Evolutionary conservation across 2,113 vertebrate species (phyloP), one percentile per base, ranked within the genome.

Genomic region (Hemibagrus wyckioides): DNA sequence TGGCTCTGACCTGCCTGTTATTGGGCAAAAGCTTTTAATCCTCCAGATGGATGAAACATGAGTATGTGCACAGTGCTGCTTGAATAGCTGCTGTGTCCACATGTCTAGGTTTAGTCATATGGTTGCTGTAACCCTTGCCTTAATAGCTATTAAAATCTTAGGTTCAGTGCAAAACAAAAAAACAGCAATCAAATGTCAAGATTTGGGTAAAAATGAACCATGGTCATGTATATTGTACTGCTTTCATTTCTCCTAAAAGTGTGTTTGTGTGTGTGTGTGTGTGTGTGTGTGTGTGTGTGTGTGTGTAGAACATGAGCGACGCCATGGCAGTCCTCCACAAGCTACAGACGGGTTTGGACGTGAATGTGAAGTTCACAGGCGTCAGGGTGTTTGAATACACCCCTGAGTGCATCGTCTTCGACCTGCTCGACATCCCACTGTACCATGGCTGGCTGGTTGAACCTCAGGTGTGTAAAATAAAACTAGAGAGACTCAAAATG

Each of bases 381-480:
- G 98, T 99, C 56, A 94, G 97, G 56, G 97, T 99, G 0, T 99
- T 99, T 85, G 98, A 99, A 90, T 99, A 99, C 93, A 99, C 98
- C 4, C 98, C 98, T 0, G 98, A 99, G 92, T 99, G 98, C 95
- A 99, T 99, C 25, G 98, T 99, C 80, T 99, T 99, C 89, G 98
- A 99, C 93, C 96, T 99, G 90, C 97, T 99, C 14, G 98, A 99
- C 94, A 99, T 99, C 92, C 98, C 98, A 14, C 95, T 99, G 80
- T 99, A 99, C 92, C 98, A 99, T 41, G 98, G 98, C 88, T 99
- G 98, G 98, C 94, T 99, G 91, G 97, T 99, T 65, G 98, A 99
- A 90, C 98, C 97, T 86, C 98, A 99, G 97, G 98, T 99, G 92
- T 92, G 93, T 59, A 23, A 33, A 50, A 17, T 54, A 30, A 39